These are phyloP conservation scores for Abrostola tripartita DNA, from an alignment of 2,888 invertebrate genomes.

Conservation along the genomic window DNA sequence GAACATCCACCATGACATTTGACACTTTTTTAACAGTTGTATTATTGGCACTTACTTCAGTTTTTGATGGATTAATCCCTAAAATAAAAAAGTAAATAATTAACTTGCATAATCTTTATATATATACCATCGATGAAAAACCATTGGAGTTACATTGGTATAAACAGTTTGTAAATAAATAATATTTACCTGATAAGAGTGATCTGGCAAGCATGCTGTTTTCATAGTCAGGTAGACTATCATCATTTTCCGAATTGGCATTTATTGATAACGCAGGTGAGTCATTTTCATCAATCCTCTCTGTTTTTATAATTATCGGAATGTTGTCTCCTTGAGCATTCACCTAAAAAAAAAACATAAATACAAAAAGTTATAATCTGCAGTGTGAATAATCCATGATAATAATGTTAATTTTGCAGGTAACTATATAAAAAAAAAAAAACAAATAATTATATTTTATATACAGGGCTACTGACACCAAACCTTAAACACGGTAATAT, in stretches of 20 bases:
- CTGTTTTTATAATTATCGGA: conserved; percentile 80
- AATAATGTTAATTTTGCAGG: too few species aligned
- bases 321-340: conserved; percentile 73
- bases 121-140: too few species aligned
- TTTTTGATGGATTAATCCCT: conserved; percentile 86
- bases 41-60: conserved; percentile 74
- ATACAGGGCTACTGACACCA: too few species aligned
- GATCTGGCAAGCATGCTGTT: conserved; percentile 88
- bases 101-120: not conserved
- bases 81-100: conserved; percentile 50
- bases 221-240: conserved; percentile 85
- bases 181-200: conserved; percentile 78
- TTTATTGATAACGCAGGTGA: conserved; percentile 69
- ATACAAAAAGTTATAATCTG: not conserved
- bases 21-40: conserved; percentile 74
- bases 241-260: conserved; percentile 79
- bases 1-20: conserved; percentile 69
- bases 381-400: too few species aligned
- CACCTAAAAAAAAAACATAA: conserved; percentile 56
- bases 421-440: too few species aligned
- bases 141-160: too few species aligned
- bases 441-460: too few species aligned
- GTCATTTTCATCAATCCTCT: conserved; percentile 75
- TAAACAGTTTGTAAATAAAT: too few species aligned
- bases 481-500: too few species aligned